Percentiles rank a stretch among this genome's conserved stretches.
Conservation (phyloP, 35 echinoderm and acorn worm genomes). For the Strongylocentrotus purpuratus region DNA sequence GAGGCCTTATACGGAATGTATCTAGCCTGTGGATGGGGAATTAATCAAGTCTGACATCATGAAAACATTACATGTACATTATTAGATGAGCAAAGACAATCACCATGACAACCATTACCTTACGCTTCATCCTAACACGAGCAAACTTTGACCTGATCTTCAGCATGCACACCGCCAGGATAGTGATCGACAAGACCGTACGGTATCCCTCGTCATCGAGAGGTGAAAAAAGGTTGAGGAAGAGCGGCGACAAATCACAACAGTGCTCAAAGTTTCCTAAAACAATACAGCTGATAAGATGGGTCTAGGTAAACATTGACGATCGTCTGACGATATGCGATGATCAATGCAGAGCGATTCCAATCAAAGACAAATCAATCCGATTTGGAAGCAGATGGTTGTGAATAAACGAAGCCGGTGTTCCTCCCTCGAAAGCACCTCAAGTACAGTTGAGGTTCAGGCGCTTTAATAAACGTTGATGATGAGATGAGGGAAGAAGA, state of each 20-base stretch:
- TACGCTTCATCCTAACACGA: slow-evolving; percentile 48
- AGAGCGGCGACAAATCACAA: neutral
- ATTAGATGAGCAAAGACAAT: neutral
- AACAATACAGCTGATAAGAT: slow-evolving; percentile 17
- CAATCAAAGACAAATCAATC: slow-evolving; percentile 30
- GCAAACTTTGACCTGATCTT: slow-evolving; percentile 53
- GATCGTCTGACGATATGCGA: neutral
- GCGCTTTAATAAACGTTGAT: neutral
- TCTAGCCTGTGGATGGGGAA: neutral
- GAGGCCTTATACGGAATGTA: neutral
- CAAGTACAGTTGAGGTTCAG: slow-evolving; percentile 2
- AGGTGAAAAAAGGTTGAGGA: neutral
- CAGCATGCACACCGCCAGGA: slow-evolving; percentile 24
- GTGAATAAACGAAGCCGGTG: neutral
- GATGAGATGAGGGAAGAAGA: neutral
- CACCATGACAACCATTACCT: slow-evolving; percentile 43
- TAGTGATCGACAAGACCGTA: neutral
- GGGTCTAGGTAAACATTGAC: neutral
- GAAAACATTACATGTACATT: neutral
- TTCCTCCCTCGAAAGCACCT: neutral
- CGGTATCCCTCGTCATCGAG: neutral
- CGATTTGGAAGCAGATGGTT: slow-evolving; percentile 9
- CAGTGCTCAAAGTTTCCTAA: neutral
- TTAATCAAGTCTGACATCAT: neutral
- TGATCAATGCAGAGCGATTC: neutral